Evolutionary conservation across 2,888 invertebrate species (phyloP), one percentile per base, ranked within the genome.

Genomic region (Hypsopygia costalis): DNA sequence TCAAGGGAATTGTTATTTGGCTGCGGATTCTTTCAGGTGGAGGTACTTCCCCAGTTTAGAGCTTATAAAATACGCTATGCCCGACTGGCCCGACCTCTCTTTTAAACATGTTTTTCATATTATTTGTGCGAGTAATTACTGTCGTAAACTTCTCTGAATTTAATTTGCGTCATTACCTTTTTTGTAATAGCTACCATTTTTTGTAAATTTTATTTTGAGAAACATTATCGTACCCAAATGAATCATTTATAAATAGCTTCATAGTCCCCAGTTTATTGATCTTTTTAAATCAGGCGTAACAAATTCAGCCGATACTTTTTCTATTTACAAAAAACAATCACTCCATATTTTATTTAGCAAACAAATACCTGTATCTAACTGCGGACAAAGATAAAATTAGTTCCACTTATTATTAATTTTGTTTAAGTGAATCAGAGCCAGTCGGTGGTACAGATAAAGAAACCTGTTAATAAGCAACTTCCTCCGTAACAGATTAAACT

Each of bases 401-500:
- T 62, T 54, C 55, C 54, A 60, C 53, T 67, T 62, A 38, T 38
- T 33, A 59, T 47, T 52, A 50, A 46, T 43, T 47, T 47, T 57
- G 44, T 55, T 55, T 59, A 52, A 61, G 55, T 74, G 74, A 74
- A 70, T 76, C 77, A 72, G 66, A 59, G 53, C 48, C 62, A 25
- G 39, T 9, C 52, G 61, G 56, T 70, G 66, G 66, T 72, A 68
- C 63, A 74, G 66, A 71, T 70, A 74, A 68, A 65, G 53, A 62
- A 67, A 72, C 68, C 65, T 74, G 78, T 77, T 80, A 81, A 79
- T 81, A 70, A 77, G 69, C 48, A 47, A 70, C 71, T 78, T 81
- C 81, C 79, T 74, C 55, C 42, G 55, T 58, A 73, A 71, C 63
- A 68, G 62, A 69, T 76, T 69, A 70, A 69, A 74, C 47, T 61